phyloP scores from a whole-genome alignment of 1,140 invertebrate species.

The Cataglyphis hispanica region DNA sequence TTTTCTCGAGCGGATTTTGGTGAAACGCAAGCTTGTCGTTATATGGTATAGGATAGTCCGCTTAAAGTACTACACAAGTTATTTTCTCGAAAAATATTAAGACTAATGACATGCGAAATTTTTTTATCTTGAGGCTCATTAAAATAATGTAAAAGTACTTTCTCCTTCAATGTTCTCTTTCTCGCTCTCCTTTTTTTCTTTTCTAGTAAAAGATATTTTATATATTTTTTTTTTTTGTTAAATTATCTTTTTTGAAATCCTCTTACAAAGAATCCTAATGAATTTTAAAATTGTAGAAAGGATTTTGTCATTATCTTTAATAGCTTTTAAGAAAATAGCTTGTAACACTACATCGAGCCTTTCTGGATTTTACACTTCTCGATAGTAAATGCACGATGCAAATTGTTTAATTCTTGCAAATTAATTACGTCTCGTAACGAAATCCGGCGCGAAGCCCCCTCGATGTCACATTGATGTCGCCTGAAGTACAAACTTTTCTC shows the following conservation, averaged over 20 bases:
- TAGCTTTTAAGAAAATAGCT: background rate
- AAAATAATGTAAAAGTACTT: background rate
- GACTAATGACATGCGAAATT: background rate
- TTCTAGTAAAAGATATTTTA: background rate
- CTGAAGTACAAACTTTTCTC: conserved; percentile 15
- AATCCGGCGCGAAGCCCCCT: conserved; percentile 15
- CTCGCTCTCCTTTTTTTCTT: background rate
- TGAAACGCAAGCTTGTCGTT: conserved; percentile 18
- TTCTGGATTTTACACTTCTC: background rate
- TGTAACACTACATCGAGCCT: background rate
- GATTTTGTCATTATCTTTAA: background rate
- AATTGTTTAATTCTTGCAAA: conserved; percentile 56
- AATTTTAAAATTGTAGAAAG: background rate
- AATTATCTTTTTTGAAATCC: background rate
- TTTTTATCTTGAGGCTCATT: background rate
- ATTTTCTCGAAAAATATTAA: background rate
- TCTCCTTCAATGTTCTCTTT: too few species aligned
- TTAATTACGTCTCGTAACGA: conserved; percentile 51
- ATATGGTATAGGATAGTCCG: background rate
- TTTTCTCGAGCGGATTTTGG: conserved; percentile 25
- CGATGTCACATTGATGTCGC: conserved; percentile 15
- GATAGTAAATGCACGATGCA: conserved; percentile 23
- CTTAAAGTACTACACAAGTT: conserved; percentile 3
- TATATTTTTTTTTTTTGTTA: background rate
- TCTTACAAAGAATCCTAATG: conserved; percentile 12